Conservation (phyloP, 2,113 vertebrate species). For the Ophiodon elongatus region DNA sequence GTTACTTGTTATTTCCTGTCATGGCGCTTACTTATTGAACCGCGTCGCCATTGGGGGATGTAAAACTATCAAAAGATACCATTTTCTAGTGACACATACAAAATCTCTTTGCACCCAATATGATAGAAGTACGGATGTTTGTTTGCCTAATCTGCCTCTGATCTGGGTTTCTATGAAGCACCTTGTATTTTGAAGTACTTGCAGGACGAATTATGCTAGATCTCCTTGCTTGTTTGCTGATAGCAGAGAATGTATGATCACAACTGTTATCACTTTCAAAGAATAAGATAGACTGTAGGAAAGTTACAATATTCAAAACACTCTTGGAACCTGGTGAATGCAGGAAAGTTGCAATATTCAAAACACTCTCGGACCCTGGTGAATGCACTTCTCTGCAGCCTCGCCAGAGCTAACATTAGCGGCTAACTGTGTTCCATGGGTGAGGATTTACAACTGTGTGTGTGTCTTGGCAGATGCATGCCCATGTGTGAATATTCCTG, state of each 20-base stretch:
- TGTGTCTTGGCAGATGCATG: constrained; percentile 38
- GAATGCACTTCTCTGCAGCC: constrained; percentile 13
- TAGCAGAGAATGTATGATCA: not conserved
- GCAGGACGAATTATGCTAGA: not conserved
- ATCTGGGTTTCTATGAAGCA: not conserved
- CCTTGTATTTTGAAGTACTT: not conserved
- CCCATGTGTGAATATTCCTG: constrained; percentile 55
- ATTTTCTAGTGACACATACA: not conserved
- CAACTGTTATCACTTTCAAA: constrained; percentile 4
- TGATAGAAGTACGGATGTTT: not conserved
- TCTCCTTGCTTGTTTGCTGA: not conserved
- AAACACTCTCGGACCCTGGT: constrained; percentile 5
- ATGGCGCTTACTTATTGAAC: not conserved
- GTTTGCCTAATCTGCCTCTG: not conserved
- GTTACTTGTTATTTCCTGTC: no score
- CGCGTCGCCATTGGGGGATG: not conserved
- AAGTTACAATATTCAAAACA: constrained; percentile 9
- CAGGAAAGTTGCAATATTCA: not conserved
- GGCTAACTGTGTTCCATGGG: constrained; percentile 31
- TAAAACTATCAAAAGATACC: not conserved
- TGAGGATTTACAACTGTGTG: constrained; percentile 49
- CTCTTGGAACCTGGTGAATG: constrained; percentile 5
- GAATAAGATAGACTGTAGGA: not conserved
- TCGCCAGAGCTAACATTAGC: constrained; percentile 32
- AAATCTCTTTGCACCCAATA: not conserved